Evolutionary conservation across 2,797 vertebrate genomes (phyloP), one percentile per base, ranked within the genome.

Genomic region (Scolopax rusticola): DNA sequence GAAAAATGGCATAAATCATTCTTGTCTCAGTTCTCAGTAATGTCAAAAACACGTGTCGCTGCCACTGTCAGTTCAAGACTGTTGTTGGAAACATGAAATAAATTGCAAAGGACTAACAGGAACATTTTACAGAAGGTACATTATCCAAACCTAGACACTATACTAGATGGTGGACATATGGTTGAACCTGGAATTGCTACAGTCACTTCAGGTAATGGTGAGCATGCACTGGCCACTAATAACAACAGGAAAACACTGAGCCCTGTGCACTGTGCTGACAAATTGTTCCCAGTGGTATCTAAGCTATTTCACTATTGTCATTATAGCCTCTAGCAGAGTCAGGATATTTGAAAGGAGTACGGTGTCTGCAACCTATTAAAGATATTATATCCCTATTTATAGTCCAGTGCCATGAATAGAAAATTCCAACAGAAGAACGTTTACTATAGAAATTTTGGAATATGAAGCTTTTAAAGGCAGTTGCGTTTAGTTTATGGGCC

Each of bases 221-320:
- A 97, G 93, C 95, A 86, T 56, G 63, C 82, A 57, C 96, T 78
- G 84, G 96, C 87, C 87, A 87, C 97, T 97, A 98, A 98, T 96
- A 97, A 96, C 94, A 97, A 61, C 70, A 95, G 96, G 96, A 97
- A 96, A 98, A 94, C 92, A 16, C 54, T 61, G 90, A 93, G 93
- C 83, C 86, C 93, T 95, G 95, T 91, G 68, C 84, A 83, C 38
- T 32, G 93, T 80, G 74, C 92, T 89, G 97, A 96, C 95, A 98
- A 98, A 99, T 98, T 97, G 97, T 97, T 97, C 98, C 98, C 97
- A 91, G 78, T 91, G 97, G 98, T 98, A 76, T 95, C 87, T 54
- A 23, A 97, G 90, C 75, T 96, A 96, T 95, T 97, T 97, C 69
- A 48, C 84, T 96, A 93, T 87, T 97, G 95, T 96, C 97, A 95